These are phyloP conservation scores for Cebus imitator DNA, from an alignment of 2,113 vertebrate genomes.

Conservation along the genomic window DNA sequence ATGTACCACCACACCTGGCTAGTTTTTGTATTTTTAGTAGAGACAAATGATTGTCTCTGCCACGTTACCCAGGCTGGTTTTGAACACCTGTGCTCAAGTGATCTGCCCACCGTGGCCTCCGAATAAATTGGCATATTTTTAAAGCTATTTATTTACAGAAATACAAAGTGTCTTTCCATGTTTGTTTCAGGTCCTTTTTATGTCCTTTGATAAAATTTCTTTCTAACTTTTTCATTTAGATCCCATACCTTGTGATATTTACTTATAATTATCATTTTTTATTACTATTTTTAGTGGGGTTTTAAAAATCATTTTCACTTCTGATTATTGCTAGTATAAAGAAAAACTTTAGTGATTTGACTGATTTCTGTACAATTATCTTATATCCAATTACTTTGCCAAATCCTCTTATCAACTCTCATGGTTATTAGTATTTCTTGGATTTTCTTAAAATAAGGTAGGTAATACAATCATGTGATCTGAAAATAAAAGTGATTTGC, in stretches of 20 bases:
- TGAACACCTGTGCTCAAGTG: neutral
- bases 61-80: neutral
- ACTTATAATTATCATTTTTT: neutral
- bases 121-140: neutral
- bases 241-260: neutral
- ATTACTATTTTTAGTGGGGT: neutral
- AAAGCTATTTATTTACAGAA: neutral
- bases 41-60: neutral
- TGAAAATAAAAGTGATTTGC: neutral
- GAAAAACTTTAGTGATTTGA: neutral
- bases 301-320: slow-evolving; percentile 13
- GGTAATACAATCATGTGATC: neutral
- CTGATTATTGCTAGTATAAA: neutral
- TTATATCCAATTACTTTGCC: neutral
- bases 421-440: slow-evolving; percentile 3
- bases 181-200: neutral
- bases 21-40: neutral
- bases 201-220: neutral
- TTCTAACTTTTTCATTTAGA: neutral
- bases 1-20: neutral
- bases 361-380: neutral
- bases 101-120: neutral
- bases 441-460: neutral
- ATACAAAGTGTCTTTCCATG: neutral
- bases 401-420: neutral